These are phyloP conservation scores for Pentamera pediparva DNA, from an alignment of 53 echinoderm and acorn worm species.

Conservation along the genomic window DNA sequence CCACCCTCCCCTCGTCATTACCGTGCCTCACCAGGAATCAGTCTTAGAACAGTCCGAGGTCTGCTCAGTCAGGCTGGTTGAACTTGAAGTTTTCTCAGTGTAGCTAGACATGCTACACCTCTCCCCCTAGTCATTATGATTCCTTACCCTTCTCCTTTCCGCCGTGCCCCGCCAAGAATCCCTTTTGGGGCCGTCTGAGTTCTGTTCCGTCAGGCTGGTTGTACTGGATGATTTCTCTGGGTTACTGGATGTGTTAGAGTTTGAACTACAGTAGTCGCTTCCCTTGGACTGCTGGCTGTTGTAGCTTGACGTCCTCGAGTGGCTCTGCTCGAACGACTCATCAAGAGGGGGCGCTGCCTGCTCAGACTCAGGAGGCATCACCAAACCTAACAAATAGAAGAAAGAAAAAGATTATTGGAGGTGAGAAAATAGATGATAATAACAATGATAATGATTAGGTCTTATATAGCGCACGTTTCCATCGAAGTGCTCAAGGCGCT, in stretches of 20 bases:
- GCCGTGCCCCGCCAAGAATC: slow-evolving; percentile 84
- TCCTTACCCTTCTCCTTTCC: slow-evolving; percentile 80
- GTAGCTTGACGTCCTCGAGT: slow-evolving; percentile 96
- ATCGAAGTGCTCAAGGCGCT: too few relatives aligned
- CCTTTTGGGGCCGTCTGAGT: slow-evolving; percentile 44
- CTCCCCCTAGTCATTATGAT: not conserved
- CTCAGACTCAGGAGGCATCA: slow-evolving; percentile 58
- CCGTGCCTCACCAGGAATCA: too few relatives aligned
- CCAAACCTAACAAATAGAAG: slow-evolving; percentile 46
- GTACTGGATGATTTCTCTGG: slow-evolving; percentile 98
- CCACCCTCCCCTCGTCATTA: too few relatives aligned
- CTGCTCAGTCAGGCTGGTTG: too few relatives aligned
- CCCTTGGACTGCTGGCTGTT: slow-evolving; percentile 94
- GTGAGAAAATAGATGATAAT: not conserved
- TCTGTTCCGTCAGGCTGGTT: slow-evolving; percentile 80
- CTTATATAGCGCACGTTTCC: too few relatives aligned
- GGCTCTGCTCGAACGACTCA: slow-evolving; percentile 83
- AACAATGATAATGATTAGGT: too few relatives aligned
- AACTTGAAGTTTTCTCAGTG: too few relatives aligned
- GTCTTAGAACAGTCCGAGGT: too few relatives aligned
- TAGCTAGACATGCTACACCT: not conserved
- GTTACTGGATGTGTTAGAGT: slow-evolving; percentile 70
- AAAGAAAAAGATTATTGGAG: not conserved
- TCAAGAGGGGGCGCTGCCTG: slow-evolving; percentile 36
- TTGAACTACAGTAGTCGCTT: slow-evolving; percentile 77